Conservation (phyloP, 2,888 invertebrate species). For the Stenodema calcarata region DNA sequence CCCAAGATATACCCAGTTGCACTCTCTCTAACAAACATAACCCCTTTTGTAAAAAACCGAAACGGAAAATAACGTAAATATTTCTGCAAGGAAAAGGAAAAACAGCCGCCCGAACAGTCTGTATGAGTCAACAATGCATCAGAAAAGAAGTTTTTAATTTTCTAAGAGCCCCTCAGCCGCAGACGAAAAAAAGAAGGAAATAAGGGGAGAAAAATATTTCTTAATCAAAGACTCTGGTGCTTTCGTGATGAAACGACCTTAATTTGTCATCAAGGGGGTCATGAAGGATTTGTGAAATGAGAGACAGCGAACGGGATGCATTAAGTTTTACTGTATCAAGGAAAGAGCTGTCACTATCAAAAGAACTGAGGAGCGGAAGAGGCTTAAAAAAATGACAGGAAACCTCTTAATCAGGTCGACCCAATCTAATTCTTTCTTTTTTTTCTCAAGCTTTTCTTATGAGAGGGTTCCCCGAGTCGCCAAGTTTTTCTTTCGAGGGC, state of each 20-base stretch:
- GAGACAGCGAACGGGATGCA: not conserved
- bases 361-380: not conserved
- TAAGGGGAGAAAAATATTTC: not conserved
- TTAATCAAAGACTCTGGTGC: not conserved
- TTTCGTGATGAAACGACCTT: not conserved
- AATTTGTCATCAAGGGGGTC: not conserved
- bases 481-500: not conserved
- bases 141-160: conserved; percentile 21
- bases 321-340: conserved; percentile 2
- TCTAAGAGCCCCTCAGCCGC: conserved; percentile 20
- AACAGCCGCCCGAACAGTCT: not conserved
- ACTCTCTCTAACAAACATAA: not conserved
- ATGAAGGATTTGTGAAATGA: not conserved
- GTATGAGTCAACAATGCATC: conserved; percentile 25
- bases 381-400: not conserved
- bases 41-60: not conserved
- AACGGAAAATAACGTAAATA: not conserved
- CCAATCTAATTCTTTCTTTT: not conserved
- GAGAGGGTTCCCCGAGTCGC: not conserved
- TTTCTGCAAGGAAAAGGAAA: not conserved
- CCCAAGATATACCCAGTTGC: not conserved
- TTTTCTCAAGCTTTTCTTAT: not conserved
- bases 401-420: not conserved
- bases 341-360: conserved; percentile 2
- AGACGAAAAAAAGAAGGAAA: not conserved